phyloP scores from a whole-genome alignment of 2,888 invertebrate genomes.

The Hypsopygia costalis region DNA sequence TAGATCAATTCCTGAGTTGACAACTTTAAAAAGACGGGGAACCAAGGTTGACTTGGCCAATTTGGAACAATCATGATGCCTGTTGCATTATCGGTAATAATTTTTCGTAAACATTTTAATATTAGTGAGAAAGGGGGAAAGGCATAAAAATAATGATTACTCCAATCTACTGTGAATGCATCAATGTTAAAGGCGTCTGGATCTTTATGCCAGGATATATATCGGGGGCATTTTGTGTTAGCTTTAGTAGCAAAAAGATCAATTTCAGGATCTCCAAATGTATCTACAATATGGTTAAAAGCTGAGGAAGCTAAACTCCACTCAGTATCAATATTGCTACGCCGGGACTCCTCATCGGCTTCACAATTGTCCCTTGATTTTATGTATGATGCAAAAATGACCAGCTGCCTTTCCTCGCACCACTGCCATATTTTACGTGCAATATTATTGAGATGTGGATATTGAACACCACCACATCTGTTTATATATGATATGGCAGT shows the following conservation, averaged over 20 bases:
- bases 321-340: background rate
- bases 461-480: background rate
- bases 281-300: background rate
- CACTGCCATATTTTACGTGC: background rate
- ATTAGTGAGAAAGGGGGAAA: conserved; percentile 4
- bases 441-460: background rate
- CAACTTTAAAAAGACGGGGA: too few relatives aligned
- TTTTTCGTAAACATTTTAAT: too few relatives aligned
- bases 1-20: too few relatives aligned
- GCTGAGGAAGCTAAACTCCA: conserved; percentile 1
- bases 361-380: conserved; percentile 4
- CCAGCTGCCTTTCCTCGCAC: background rate
- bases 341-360: conserved; percentile 6
- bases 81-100: too few relatives aligned
- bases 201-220: conserved; percentile 13
- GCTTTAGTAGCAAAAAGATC: conserved; percentile 5
- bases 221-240: conserved; percentile 8
- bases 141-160: conserved; percentile 12
- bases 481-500: background rate
- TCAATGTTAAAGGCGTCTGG: conserved; percentile 11
- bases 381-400: conserved; percentile 4
- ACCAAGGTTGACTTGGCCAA: too few relatives aligned
- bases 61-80: too few relatives aligned
- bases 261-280: conserved; percentile 1
- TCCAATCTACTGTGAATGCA: conserved; percentile 15